Conservation (phyloP, 2,888 invertebrate genomes). For the Ennomos fuscantarius region DNA sequence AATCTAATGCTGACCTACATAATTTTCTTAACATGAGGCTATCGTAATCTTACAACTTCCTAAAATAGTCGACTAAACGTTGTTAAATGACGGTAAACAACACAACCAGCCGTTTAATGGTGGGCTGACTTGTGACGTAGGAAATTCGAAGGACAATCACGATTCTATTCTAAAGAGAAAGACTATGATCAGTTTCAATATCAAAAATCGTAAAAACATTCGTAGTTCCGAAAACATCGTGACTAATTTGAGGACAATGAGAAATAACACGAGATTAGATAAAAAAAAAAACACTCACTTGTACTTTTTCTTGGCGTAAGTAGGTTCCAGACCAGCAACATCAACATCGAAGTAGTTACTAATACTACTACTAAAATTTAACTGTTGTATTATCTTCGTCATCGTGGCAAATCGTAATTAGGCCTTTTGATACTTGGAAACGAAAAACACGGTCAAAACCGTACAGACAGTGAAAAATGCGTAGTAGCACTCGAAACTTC, state of each 20-base stretch:
- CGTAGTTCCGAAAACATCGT: no score
- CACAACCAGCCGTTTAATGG: constrained; percentile 16
- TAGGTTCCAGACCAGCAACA: constrained; percentile 59
- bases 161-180: background rate
- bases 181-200: background rate
- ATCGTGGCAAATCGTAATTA: constrained; percentile 80
- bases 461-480: constrained; percentile 62
- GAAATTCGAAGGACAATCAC: constrained; percentile 34
- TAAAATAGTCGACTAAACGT: constrained; percentile 23
- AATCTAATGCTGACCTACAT: no score
- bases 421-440: constrained; percentile 70
- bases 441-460: constrained; percentile 74
- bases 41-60: background rate
- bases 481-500: constrained; percentile 53
- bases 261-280: constrained; percentile 32
- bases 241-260: background rate
- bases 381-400: constrained; percentile 83
- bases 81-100: constrained; percentile 46
- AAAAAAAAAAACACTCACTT: constrained; percentile 56
- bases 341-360: constrained; percentile 76
- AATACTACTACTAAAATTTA: constrained; percentile 84
- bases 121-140: constrained; percentile 40
- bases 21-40: no score
- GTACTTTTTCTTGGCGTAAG: constrained; percentile 61
- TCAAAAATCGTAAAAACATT: background rate